These are phyloP conservation scores for Neoarius graeffei DNA, from an alignment of 2,113 vertebrate species.

Conservation along the genomic window DNA sequence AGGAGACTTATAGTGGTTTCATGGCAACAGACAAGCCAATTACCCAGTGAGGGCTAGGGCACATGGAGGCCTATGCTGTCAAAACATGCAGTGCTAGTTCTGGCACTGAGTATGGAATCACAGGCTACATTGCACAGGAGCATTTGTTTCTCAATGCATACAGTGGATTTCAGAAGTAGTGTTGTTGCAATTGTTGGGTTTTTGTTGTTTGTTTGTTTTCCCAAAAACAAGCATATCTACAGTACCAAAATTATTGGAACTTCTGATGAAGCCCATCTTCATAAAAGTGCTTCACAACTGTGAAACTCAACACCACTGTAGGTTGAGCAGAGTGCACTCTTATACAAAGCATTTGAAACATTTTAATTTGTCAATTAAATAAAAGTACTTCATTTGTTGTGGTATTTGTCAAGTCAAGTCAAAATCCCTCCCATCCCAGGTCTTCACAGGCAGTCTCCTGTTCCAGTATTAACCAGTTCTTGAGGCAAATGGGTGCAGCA, in stretches of 20 bases:
- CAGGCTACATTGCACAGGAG: not conserved
- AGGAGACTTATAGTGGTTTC: conserved; percentile 61
- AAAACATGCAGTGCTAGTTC: conserved; percentile 44
- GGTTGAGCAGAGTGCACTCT: not conserved
- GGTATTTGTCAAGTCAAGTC: not conserved
- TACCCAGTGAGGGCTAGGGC: conserved; percentile 55
- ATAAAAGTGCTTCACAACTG: not conserved
- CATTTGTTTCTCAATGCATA: not conserved
- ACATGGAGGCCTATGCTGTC: conserved; percentile 50
- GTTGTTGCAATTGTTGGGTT: not conserved
- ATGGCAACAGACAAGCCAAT: conserved; percentile 64
- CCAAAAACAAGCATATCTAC: not conserved
- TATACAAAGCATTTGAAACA: not conserved
- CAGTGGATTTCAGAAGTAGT: not conserved
- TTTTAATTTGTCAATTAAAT: not conserved
- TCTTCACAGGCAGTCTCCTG: too few species aligned
- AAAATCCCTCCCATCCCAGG: too few species aligned
- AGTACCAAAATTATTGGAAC: not conserved
- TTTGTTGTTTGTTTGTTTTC: not conserved
- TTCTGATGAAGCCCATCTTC: not conserved
- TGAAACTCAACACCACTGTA: not conserved
- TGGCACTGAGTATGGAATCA: not conserved
- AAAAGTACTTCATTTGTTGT: not conserved
- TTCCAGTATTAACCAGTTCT: too few species aligned
- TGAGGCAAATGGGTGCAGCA: too few species aligned